Conservation (phyloP, 2,888 invertebrate species). For the Acrobasis suavella region DNA sequence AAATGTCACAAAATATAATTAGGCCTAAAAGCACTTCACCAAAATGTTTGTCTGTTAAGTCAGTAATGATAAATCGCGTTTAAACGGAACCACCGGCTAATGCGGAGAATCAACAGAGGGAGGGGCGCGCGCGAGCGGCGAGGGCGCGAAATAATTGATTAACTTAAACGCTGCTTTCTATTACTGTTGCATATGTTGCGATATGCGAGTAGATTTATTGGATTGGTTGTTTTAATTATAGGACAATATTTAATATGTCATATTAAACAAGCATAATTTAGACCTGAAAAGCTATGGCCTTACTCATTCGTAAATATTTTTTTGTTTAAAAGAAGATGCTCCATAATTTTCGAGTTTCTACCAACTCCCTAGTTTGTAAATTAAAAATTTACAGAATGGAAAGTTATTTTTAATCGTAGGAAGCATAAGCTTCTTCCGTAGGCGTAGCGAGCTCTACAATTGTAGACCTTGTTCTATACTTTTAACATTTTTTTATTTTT, state of each 20-base stretch:
- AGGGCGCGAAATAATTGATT: conserved; percentile 67
- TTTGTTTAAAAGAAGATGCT: too few species aligned
- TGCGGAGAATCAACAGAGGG: conserved; percentile 66
- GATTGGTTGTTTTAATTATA: conserved; percentile 26
- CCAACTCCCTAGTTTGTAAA: too few species aligned
- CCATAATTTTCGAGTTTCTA: too few species aligned
- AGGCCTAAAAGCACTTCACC: conserved; percentile 18
- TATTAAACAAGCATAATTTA: too few species aligned
- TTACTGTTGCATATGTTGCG: conserved; percentile 76
- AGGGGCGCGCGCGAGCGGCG: conserved; percentile 19
- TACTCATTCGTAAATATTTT: too few species aligned
- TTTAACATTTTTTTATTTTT: too few species aligned
- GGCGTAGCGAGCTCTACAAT: neutral
- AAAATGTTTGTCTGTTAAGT: conserved; percentile 38
- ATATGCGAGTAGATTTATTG: conserved; percentile 38
- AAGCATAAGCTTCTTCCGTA: neutral
- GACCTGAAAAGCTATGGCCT: too few species aligned
- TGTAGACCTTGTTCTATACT: neutral
- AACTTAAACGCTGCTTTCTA: conserved; percentile 71
- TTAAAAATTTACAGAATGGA: too few species aligned
- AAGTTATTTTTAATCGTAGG: too few species aligned
- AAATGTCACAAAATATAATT: neutral
- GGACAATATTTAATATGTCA: neutral
- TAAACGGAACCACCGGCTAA: conserved; percentile 51
- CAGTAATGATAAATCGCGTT: conserved; percentile 62